phyloP scores from a whole-genome alignment of 2,797 vertebrate species.

The Platalea minor region DNA sequence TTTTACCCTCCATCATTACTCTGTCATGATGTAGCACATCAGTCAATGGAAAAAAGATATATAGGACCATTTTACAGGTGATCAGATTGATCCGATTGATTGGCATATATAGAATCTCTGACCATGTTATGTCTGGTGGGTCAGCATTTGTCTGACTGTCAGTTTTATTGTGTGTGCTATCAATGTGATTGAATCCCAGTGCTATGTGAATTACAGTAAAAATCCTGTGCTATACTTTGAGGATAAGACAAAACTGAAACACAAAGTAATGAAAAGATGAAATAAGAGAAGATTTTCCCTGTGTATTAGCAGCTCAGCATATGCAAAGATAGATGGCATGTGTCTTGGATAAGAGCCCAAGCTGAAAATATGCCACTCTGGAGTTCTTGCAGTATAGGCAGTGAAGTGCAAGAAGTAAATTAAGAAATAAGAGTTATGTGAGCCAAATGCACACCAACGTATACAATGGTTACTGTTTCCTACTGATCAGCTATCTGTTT shows the following conservation, averaged over 20 bases:
- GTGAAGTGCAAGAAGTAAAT: neutral
- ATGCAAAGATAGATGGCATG: neutral
- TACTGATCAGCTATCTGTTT: neutral
- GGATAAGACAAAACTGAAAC: neutral
- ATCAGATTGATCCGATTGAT: conserved; percentile 28
- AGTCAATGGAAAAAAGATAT: neutral
- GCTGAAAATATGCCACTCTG: neutral
- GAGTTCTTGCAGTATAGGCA: neutral
- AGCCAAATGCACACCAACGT: neutral
- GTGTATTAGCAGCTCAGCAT: neutral
- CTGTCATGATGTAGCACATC: neutral
- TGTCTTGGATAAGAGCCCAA: neutral
- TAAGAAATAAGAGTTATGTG: neutral
- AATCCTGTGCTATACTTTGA: neutral
- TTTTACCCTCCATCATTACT: neutral
- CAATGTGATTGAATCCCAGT: neutral
- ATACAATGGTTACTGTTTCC: neutral
- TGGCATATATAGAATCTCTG: neutral
- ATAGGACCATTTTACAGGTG: neutral
- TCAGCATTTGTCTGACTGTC: conserved; percentile 28
- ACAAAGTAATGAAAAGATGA: neutral
- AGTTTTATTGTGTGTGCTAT: neutral
- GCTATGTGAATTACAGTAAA: neutral
- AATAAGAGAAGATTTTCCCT: neutral
- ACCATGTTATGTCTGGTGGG: neutral